Base-by-base conservation (phyloP, 2,888 invertebrate genomes). In the Volucella bombylans region DNA sequence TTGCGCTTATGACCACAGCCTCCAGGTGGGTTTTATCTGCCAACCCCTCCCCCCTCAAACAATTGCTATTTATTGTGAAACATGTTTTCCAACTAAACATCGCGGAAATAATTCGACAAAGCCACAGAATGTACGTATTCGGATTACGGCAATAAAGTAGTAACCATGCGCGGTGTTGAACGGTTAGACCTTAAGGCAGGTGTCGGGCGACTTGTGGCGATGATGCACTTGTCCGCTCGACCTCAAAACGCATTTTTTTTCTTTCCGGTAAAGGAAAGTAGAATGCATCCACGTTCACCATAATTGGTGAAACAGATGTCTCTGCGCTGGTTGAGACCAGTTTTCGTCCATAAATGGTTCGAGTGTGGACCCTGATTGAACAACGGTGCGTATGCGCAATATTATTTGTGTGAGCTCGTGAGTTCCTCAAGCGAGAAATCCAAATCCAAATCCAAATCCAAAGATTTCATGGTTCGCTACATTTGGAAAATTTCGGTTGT, bases 101-200 rank as follows among this genome's bases (percentile, higher is more conserved):
- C 79, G 69, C 82, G 82, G 79, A 83, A 79, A 67, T 79, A 76
- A 83, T 83, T 83, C 65, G 83, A 79, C 74, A 80, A 80, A 71
- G 64, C 71, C 71, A 10, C 55, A 71, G 71, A 83, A 76, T 74
- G 61, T 61, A 80, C 76, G 71, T 80, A 71, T 83, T 80, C 18
- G 18, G 74, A 71, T 83, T 64, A 41, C 69, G 68, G 59, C 79
- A 57, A 80, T 80, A 61, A 74, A 69, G 45, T 23, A 31, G 49
- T 41, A 57, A 23, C n/a, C 39, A 38, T 15, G 39, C 3, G n/a
- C n/a, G 2, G 52, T 11, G 11, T n/a, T 62, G 45, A 18, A 10
- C 12, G 43, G 41, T 15, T 14, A 50, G 43, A n/a, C 8, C 64
- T 64, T 31, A 39, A 43, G 49, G 64, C 73, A 68, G 57, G 72